These are phyloP conservation scores for Conomelus anceps DNA, from an alignment of 2,888 invertebrate genomes.

Conservation along the genomic window DNA sequence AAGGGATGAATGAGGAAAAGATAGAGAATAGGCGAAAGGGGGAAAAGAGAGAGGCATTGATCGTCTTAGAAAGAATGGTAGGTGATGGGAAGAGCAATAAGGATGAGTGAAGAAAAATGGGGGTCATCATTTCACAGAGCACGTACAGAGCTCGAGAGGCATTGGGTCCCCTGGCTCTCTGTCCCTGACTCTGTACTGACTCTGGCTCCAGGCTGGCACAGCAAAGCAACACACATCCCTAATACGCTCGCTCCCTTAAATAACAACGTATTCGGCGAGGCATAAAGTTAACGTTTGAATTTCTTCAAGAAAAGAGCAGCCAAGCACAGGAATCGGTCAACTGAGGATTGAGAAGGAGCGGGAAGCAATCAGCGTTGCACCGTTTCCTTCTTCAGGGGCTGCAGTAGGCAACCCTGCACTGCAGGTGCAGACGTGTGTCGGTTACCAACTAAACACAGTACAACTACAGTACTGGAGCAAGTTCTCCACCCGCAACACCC, in stretches of 20 bases:
- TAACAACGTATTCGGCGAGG: constrained; percentile 1
- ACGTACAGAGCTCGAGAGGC: background rate
- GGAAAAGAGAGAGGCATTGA: background rate
- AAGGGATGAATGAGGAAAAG: background rate
- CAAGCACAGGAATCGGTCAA: background rate
- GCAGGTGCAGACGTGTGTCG: background rate
- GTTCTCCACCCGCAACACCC: too few relatives aligned
- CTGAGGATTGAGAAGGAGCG: background rate
- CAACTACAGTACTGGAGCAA: too few relatives aligned
- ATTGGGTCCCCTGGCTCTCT: background rate
- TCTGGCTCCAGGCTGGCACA: background rate
- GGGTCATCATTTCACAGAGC: background rate
- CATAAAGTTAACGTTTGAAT: constrained; percentile 10
- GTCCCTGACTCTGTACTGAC: background rate
- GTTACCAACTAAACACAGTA: background rate
- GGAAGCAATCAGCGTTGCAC: background rate
- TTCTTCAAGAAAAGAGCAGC: constrained; percentile 4
- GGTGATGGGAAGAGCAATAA: background rate
- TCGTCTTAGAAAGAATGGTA: background rate
- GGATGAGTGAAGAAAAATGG: background rate
- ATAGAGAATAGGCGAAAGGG: too few relatives aligned
- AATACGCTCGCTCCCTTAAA: background rate
- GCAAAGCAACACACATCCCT: background rate
- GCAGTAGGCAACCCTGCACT: background rate
- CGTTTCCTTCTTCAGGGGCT: background rate